Evolutionary conservation across 2,797 vertebrate species (phyloP).

Genomic region (Arremon aurantiirostris): DNA sequence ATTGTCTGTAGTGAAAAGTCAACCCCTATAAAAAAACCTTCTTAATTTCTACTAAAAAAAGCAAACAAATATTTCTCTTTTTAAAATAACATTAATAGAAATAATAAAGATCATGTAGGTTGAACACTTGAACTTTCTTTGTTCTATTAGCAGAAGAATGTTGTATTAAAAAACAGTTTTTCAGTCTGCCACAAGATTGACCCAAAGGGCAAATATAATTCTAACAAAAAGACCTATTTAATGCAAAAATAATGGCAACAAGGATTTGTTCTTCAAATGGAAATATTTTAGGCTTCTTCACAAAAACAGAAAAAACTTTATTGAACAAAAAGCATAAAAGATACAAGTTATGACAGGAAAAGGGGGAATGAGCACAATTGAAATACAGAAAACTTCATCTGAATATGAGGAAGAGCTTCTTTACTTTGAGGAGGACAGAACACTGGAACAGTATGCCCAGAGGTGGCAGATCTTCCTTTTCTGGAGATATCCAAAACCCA

Average conservation of each 20-base stretch:
- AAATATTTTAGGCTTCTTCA: not conserved
- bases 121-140: not conserved
- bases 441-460: not conserved
- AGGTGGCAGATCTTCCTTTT: not conserved
- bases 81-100: not conserved
- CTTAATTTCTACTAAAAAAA: not conserved
- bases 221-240: not conserved
- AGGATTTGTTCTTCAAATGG: not conserved
- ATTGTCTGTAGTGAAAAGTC: not conserved
- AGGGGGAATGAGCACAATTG: fast-evolving
- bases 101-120: not conserved
- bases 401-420: not conserved
- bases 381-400: not conserved
- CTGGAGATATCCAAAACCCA: not conserved
- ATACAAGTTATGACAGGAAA: not conserved
- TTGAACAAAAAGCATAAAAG: not conserved
- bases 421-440: not conserved
- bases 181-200: not conserved
- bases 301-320: not conserved
- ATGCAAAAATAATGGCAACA: not conserved
- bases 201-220: not conserved
- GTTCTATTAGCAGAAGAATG: not conserved
- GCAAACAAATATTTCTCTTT: not conserved
- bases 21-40: not conserved
- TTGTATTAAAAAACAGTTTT: not conserved